phyloP scores from a whole-genome alignment of 1,140 invertebrate genomes.

The Drosophila arawakana region DNA sequence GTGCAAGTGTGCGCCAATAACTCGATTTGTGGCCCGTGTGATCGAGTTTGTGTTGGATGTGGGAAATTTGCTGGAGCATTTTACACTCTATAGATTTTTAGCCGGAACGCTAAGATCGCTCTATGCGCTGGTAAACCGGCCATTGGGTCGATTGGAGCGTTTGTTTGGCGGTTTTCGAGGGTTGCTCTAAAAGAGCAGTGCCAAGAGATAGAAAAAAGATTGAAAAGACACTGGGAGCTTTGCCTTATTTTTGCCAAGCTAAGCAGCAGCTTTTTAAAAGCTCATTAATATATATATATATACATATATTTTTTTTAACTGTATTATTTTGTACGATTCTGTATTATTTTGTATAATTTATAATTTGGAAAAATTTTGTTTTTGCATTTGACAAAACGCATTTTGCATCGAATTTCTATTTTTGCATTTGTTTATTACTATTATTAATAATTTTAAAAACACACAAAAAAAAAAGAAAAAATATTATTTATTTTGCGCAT shows the following conservation, averaged over 20 bases:
- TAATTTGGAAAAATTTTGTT: conserved; percentile 66
- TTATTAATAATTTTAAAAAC: conserved; percentile 47
- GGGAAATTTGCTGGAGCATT: conserved; percentile 76
- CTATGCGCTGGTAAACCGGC: conserved; percentile 72
- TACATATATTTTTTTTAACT: background rate
- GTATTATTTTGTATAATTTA: conserved; percentile 51
- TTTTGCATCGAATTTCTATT: conserved; percentile 70
- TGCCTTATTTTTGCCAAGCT: conserved; percentile 52
- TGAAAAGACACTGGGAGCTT: conserved; percentile 5
- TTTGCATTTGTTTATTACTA: conserved; percentile 59
- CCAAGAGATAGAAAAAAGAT: background rate
- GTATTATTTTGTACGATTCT: conserved; percentile 40
- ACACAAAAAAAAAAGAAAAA: conserved; percentile 10
- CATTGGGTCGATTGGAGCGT: conserved; percentile 63
- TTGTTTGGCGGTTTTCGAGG: conserved; percentile 68
- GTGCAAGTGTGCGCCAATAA: conserved; percentile 83
- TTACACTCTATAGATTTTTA: conserved; percentile 76
- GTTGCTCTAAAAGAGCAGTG: conserved; percentile 54
- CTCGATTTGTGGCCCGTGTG: conserved; percentile 78
- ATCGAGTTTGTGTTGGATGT: conserved; percentile 78
- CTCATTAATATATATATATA: conserved; percentile 31
- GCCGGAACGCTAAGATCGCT: conserved; percentile 71
- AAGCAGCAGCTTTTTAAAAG: conserved; percentile 24
- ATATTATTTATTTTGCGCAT: conserved; percentile 68
- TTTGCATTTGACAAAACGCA: conserved; percentile 81